Base-by-base conservation (phyloP, 2,113 vertebrate species). In the Ursus arctos region DNA sequence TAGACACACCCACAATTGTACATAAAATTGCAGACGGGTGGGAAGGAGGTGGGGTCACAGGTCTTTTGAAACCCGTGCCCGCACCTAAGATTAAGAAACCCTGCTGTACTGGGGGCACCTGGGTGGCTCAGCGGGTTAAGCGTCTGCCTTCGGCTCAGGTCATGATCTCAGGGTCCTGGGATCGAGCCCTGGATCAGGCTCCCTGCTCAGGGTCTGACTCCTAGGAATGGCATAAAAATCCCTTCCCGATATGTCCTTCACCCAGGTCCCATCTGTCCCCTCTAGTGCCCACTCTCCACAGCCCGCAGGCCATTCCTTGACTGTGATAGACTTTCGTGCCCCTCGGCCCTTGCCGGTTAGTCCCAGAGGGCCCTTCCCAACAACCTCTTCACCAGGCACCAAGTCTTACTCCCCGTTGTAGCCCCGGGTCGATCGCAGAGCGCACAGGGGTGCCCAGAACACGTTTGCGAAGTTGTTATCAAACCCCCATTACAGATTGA, bases 291-390 rank as follows among this genome's bases (percentile, higher is more conserved):
- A 0, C 79, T 49, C 7, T 10, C 49, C 10, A 2, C 0, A 11
- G 10, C 59, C 51, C 13, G 5, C 14, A 12, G 74, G 36, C 69
- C 24, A 1, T 40, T 49, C 40, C 33, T 43, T 28, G 2, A 22
- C 55, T 33, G 0, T 0, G 0, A 6, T 3, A 74, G 65, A 80
- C 26, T 21, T 14, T 21, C 19, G 3, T 1, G 16, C 40, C 59
- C 79, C 47, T 79, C 5, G 4, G 36, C 72, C 19, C 80, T 49
- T 57, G 84, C 43, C 36, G 0, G 22, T 24, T 11, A 11, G 53
- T 12, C 12, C 33, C 65, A 13, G 18, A 47, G 12, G 33, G 1
- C 31, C 72, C 69, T 63, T 93, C 74, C 76, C 0, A 1, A 33
- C 1, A 12, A 9, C 65, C 36, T 15, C 36, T 49, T n/a, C 59